Percentiles rank a stretch among this genome's conserved stretches.
phyloP scores from a whole-genome alignment of 2,797 vertebrate species.

The Sarcoramphus papa region DNA sequence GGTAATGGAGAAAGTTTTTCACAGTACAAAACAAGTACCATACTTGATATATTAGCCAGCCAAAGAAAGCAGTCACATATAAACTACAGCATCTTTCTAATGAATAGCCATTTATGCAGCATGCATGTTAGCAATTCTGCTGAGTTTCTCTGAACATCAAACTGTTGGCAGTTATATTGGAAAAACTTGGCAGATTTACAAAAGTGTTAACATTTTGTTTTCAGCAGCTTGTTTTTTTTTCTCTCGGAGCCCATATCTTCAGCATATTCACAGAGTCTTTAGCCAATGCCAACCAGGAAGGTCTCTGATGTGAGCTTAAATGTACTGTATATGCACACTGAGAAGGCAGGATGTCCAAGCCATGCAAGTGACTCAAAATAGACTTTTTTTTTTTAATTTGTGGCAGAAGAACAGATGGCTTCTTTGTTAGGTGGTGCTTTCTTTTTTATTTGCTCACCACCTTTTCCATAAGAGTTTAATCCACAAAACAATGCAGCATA shows the following conservation, averaged over 20 bases:
- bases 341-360: not conserved
- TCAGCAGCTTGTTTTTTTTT: slow-evolving; percentile 23
- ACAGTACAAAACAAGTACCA: slow-evolving; percentile 75
- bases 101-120: slow-evolving; percentile 67
- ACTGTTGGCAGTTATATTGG: slow-evolving; percentile 65
- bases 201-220: slow-evolving; percentile 63
- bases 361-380: not conserved
- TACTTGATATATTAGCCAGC: slow-evolving; percentile 80
- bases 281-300: not conserved
- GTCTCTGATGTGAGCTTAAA: not conserved
- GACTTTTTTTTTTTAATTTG: not conserved
- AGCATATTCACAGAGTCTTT: slow-evolving; percentile 54
- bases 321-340: not conserved
- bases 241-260: slow-evolving; percentile 47
- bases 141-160: slow-evolving; percentile 63
- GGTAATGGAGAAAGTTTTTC: slow-evolving; percentile 85
- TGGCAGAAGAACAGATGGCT: slow-evolving; percentile 12
- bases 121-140: slow-evolving; percentile 60
- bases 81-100: slow-evolving; percentile 61
- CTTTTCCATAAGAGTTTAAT: slow-evolving; percentile 6
- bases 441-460: not conserved
- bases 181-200: slow-evolving; percentile 70
- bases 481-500: not conserved
- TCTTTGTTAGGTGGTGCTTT: not conserved
- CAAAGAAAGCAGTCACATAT: slow-evolving; percentile 58